Conservation (phyloP, 2,888 invertebrate genomes). For the Bembecia ichneumoniformis region DNA sequence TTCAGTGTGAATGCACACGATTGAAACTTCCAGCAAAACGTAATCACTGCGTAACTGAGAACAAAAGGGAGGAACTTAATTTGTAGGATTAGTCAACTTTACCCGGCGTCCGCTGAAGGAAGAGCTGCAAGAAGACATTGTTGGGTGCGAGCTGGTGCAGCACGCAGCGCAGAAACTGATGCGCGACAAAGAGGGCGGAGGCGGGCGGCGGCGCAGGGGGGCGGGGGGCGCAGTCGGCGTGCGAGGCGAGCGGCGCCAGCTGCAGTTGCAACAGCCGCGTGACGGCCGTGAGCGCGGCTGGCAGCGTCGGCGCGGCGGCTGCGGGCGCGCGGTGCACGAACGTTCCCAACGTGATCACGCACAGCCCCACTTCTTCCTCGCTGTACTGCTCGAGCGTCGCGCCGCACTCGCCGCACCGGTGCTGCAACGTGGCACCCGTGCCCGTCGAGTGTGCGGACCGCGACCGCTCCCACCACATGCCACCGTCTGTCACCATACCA, state of each 20-base stretch:
- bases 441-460: constrained; percentile 35
- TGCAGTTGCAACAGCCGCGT: constrained; percentile 63
- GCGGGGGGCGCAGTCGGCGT: constrained; percentile 87
- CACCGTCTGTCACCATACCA: constrained; percentile 11
- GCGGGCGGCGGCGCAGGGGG: constrained; percentile 94
- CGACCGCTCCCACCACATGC: constrained; percentile 31
- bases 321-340: constrained; percentile 97
- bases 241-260: constrained; percentile 89
- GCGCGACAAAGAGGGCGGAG: constrained; percentile 94
- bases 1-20: too few relatives aligned
- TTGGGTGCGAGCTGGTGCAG: constrained; percentile 97
- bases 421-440: constrained; percentile 62
- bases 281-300: constrained; percentile 82
- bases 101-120: constrained; percentile 91
- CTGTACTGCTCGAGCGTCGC: constrained; percentile 91
- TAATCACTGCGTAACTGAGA: too few relatives aligned
- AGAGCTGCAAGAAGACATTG: constrained; percentile 96
- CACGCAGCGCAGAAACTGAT: constrained; percentile 96
- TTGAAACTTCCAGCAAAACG: too few relatives aligned
- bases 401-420: constrained; percentile 81
- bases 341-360: constrained; percentile 93
- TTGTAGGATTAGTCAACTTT: too few relatives aligned
- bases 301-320: constrained; percentile 93
- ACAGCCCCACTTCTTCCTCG: constrained; percentile 95
- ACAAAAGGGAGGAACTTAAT: too few relatives aligned